Percentiles rank a stretch among this genome's conserved stretches.
phyloP scores from a whole-genome alignment of 2,113 vertebrate species.

The Clarias macrocephalus region DNA sequence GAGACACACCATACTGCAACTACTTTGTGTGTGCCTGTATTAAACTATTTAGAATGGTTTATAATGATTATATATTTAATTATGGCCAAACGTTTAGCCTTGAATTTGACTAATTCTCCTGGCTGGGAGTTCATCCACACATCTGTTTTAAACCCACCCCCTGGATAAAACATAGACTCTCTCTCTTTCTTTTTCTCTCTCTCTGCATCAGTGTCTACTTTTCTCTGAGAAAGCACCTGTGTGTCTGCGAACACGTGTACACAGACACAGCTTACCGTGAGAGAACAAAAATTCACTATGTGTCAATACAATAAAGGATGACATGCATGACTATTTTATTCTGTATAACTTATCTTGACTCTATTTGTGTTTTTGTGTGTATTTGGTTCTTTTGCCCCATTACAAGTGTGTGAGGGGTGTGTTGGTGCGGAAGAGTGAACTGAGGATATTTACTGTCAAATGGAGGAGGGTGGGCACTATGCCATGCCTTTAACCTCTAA shows the following conservation, averaged over 20 bases:
- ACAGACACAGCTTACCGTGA: neutral
- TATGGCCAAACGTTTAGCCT: neutral
- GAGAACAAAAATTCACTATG: neutral
- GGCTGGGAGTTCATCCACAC: constrained; percentile 64
- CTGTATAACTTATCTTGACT: constrained; percentile 29
- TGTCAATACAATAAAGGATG: neutral
- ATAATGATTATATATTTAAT: neutral
- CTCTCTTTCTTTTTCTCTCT: neutral
- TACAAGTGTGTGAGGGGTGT: constrained; percentile 37
- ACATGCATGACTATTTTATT: neutral
- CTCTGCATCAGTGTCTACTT: neutral
- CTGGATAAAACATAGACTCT: neutral
- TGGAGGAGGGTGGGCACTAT: constrained; percentile 42
- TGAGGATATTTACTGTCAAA: constrained; percentile 57
- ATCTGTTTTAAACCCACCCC: neutral
- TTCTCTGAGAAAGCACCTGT: neutral
- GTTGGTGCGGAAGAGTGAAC: constrained; percentile 55
- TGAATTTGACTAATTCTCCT: constrained; percentile 65
- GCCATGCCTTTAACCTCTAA: constrained; percentile 67
- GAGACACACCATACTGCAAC: neutral
- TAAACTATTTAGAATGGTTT: too few species aligned
- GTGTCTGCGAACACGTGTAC: neutral
- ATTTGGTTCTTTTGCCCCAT: constrained; percentile 23
- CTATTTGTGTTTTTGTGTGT: constrained; percentile 45
- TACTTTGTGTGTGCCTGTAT: too few species aligned